Conservation (phyloP, 2,888 invertebrate species). For the Drosophila neutralis region DNA sequence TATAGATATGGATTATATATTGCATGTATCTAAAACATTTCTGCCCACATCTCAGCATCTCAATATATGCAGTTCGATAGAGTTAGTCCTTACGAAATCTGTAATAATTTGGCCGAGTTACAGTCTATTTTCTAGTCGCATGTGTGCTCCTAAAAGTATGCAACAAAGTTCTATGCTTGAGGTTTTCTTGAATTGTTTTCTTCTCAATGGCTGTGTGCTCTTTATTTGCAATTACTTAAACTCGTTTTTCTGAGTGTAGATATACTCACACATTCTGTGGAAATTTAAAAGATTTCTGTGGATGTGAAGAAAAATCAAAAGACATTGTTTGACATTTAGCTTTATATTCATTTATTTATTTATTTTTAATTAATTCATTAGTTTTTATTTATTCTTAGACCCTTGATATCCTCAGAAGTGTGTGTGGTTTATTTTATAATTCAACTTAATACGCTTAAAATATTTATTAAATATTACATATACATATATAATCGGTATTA, state of each 20-base stretch:
- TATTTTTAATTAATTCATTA: constrained; percentile 82
- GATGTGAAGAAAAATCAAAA: neutral
- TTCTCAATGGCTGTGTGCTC: neutral
- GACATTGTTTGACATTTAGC: constrained; percentile 69
- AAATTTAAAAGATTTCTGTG: neutral
- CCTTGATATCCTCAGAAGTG: constrained; percentile 85
- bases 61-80: neutral
- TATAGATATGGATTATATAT: too few species aligned
- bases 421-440: constrained; percentile 74
- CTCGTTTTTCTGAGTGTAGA: neutral
- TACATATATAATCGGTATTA: constrained; percentile 61
- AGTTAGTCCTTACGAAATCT: neutral
- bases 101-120: neutral
- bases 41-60: too few species aligned
- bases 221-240: neutral
- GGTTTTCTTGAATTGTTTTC: neutral
- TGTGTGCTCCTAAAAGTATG: neutral
- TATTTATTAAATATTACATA: constrained; percentile 61
- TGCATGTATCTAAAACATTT: too few species aligned
- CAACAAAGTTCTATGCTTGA: neutral
- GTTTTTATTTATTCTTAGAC: constrained; percentile 84
- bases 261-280: neutral
- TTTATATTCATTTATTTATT: constrained; percentile 80
- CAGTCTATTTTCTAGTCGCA: neutral
- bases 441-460: constrained; percentile 76